These are phyloP conservation scores for Sarcophaga bullata DNA, from an alignment of 1,140 invertebrate genomes.

Conservation along the genomic window DNA sequence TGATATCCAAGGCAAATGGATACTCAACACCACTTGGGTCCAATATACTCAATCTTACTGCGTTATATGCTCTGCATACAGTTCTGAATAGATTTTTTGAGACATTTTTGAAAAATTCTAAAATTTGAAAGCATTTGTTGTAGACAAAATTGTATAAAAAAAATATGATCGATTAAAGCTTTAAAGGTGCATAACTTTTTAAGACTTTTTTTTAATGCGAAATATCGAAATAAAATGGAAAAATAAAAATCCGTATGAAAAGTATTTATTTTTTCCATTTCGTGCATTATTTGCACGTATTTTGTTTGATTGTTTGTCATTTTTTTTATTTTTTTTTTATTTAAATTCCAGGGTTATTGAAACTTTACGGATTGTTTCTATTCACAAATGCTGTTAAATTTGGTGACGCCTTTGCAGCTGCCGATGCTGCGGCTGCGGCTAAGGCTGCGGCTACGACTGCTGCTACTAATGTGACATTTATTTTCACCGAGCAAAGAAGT, in stretches of 20 bases:
- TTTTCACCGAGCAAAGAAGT: too few relatives aligned
- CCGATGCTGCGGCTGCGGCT: background rate
- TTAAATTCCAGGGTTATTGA: constrained; percentile 10
- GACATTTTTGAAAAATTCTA: too few relatives aligned
- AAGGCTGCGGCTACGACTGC: background rate
- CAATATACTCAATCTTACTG: too few relatives aligned
- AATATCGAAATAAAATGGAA: too few relatives aligned
- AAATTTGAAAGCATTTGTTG: too few relatives aligned
- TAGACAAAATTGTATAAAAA: background rate
- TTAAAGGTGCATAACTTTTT: background rate
- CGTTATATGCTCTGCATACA: too few relatives aligned
- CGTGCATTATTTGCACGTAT: background rate
- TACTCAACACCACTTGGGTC: too few relatives aligned
- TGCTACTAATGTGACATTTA: background rate
- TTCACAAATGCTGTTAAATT: background rate
- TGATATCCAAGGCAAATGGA: too few relatives aligned
- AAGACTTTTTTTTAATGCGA: background rate
- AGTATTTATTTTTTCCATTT: background rate
- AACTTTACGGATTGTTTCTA: constrained; percentile 10
- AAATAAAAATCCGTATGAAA: background rate
- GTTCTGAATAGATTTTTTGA: too few relatives aligned
- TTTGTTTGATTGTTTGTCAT: too few relatives aligned
- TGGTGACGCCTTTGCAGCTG: background rate
- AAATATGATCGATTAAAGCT: background rate
- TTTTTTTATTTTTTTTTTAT: background rate